phyloP scores from a whole-genome alignment of 2,888 invertebrate genomes.

The Parnassius apollo region DNA sequence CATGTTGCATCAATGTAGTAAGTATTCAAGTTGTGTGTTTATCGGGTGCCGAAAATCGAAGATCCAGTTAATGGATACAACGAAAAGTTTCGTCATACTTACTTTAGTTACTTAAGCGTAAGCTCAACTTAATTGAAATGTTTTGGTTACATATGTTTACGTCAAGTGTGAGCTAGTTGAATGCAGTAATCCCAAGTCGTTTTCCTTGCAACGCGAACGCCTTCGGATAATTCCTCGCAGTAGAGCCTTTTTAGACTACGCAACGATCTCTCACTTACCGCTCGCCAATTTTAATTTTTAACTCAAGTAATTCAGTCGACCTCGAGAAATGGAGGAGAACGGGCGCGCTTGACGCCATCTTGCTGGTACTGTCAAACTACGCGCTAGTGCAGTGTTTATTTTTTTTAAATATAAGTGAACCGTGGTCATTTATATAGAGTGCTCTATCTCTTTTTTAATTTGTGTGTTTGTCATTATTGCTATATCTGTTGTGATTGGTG shows the following conservation, averaged over 20 bases:
- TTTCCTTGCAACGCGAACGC: constrained; percentile 72
- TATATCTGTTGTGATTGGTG: constrained; percentile 50
- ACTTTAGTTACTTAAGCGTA: too few species aligned
- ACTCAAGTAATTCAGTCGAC: constrained; percentile 65
- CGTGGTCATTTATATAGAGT: constrained; percentile 23
- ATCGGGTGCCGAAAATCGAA: too few species aligned
- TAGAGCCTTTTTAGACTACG: constrained; percentile 57
- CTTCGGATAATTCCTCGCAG: constrained; percentile 50
- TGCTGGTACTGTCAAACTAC: constrained; percentile 53
- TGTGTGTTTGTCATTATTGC: constrained; percentile 24
- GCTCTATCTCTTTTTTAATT: constrained; percentile 29
- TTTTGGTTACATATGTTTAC: too few species aligned
- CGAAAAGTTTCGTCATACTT: too few species aligned
- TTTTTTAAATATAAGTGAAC: constrained; percentile 24
- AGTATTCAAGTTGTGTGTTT: too few species aligned
- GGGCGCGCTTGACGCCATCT: constrained; percentile 54
- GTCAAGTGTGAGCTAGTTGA: constrained; percentile 28
- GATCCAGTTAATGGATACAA: too few species aligned
- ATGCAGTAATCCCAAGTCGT: constrained; percentile 48
- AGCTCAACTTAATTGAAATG: too few species aligned
- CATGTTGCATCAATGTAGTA: too few species aligned
- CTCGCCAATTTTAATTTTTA: constrained; percentile 48
- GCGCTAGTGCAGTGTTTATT: constrained; percentile 44
- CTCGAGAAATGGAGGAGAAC: constrained; percentile 63
- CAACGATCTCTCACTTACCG: constrained; percentile 58